A percentile compares a stretch with the other conserved stretches of the same genome.
Evolutionary conservation across 2,113 vertebrate genomes (phyloP).

Genomic region (Actenoides hombroni): DNA sequence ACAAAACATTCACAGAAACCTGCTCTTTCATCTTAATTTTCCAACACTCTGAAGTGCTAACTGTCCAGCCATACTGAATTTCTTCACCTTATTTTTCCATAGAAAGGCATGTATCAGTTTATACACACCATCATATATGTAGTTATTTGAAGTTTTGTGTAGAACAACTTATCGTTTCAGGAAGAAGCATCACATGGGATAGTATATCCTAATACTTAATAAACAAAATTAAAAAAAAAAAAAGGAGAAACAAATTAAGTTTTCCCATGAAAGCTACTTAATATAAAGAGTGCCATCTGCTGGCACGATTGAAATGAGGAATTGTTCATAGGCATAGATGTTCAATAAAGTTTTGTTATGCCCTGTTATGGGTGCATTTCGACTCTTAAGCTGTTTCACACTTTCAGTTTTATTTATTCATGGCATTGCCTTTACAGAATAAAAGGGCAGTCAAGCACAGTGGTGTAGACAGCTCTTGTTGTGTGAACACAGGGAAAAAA

Average conservation of each 20-base stretch:
- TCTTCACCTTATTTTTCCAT: not conserved
- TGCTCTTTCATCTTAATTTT: not conserved
- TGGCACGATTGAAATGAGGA: not conserved
- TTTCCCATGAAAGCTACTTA: constrained; percentile 24
- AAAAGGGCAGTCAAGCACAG: constrained; percentile 43
- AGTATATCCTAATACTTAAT: not conserved
- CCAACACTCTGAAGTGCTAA: not conserved
- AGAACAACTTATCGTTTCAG: not conserved
- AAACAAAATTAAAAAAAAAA: not conserved
- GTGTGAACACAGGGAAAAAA: not conserved
- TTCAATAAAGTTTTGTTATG: constrained; percentile 50
- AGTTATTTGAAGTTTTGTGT: not conserved
- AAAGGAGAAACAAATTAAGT: not conserved
- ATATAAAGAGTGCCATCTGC: constrained; percentile 69
- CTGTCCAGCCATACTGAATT: not conserved
- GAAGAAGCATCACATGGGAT: not conserved
- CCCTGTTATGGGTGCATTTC: not conserved
- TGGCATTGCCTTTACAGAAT: not conserved
- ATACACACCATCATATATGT: not conserved
- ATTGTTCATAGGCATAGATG: not conserved
- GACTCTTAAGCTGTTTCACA: not conserved
- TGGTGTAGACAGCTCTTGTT: not conserved
- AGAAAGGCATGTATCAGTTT: not conserved
- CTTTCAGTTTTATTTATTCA: constrained; percentile 57
- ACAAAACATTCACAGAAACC: not conserved